These are phyloP conservation scores for Hybognathus amarus DNA, from an alignment of 2,797 vertebrate genomes.

Conservation along the genomic window DNA sequence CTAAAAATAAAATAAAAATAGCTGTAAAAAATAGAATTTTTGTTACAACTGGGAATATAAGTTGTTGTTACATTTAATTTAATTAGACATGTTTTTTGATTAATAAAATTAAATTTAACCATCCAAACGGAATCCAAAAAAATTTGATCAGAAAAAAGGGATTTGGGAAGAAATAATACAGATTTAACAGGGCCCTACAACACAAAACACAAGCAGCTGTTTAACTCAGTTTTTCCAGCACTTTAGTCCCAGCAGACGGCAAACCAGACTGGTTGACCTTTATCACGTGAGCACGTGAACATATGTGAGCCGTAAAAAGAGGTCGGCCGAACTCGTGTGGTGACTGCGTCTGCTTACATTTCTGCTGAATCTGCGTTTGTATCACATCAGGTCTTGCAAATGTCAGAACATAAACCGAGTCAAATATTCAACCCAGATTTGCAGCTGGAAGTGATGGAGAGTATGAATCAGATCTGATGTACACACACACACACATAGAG, in stretches of 20 bases:
- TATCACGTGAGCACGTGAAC: not conserved
- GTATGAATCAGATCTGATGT: conserved; percentile 21
- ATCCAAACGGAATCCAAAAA: not conserved
- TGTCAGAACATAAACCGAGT: not conserved
- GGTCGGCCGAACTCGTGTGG: not conserved
- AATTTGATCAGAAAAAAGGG: not conserved
- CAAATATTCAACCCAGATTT: conserved; percentile 48
- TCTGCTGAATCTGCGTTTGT: conserved; percentile 3
- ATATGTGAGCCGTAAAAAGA: not conserved
- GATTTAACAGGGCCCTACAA: not conserved
- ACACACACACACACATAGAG: not conserved
- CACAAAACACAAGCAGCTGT: not conserved
- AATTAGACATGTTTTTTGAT: not conserved
- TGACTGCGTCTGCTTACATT: not conserved
- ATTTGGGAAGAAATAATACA: not conserved
- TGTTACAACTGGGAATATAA: not conserved
- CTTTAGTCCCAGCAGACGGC: not conserved
- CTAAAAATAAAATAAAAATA: too few species aligned
- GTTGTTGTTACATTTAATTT: not conserved
- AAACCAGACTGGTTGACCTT: not conserved
- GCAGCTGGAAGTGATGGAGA: conserved; percentile 25
- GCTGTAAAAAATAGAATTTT: too few species aligned
- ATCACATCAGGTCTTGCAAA: not conserved
- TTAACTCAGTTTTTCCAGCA: conserved; percentile 10
- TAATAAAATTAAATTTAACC: not conserved